Base-by-base conservation (phyloP, 2,113 vertebrate species). In the Muntiacus reevesi region DNA sequence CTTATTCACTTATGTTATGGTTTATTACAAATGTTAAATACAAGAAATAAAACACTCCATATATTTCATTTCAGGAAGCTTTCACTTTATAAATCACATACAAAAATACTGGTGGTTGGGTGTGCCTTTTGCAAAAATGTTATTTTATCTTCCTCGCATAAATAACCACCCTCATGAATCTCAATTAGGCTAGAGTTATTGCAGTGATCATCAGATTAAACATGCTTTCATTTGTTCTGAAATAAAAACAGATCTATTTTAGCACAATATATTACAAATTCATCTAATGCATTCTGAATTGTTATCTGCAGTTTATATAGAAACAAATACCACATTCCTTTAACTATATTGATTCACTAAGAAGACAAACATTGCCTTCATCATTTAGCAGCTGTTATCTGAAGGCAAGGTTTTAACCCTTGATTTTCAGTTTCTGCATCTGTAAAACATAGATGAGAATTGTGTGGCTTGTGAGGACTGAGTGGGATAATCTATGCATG, bases 1-100 rank as follows among this genome's bases (percentile, higher is more conserved):
- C 93, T 74, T 43, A 98, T 97, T 98, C 96, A 97, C 98, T 98
- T 86, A 86, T 89, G 95, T 55, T 93, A 76, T 52, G 96, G 97
- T 96, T 98, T 95, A 97, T 97, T 93, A 87, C 87, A 97, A 96
- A 98, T 55, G 43, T 64, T 94, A 98, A 71, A 87, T 89, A 91
- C 60, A 97, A 93, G 93, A 98, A 98, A 97, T 92, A 85, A 98
- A 98, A 62, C 47, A 96, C 50, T 59, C 86, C 27, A 40, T 91
- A 45, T 47, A 23, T 94, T 98, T 96, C 78, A 96, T 76, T 82
- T 82, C 64, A 93, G 23, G 60, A 90, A 97, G 25, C 12, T 91
- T 92, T 97, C 30, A 79, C 52, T 95, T 92, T 92, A 96, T 93
- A 97, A 96, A 95, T 94, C 52, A 86, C 85, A 89, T 52, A 40